These are phyloP conservation scores for Bubo scandiacus DNA, from an alignment of 2,113 vertebrate species.

Conservation along the genomic window DNA sequence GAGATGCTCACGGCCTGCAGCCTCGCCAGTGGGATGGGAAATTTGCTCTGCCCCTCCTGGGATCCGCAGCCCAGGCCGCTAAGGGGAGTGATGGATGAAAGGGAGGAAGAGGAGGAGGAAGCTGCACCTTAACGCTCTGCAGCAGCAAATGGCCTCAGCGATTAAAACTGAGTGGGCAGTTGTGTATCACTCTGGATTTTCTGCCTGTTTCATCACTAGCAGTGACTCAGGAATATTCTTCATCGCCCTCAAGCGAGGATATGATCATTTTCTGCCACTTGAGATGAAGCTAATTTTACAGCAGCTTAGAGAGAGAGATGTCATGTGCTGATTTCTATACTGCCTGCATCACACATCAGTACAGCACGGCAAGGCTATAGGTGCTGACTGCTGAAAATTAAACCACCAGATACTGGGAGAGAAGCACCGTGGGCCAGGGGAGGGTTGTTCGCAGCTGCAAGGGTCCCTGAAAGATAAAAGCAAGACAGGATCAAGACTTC, in stretches of 20 bases:
- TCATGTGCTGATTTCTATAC: conserved; percentile 45
- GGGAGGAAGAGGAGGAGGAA: conserved; percentile 50
- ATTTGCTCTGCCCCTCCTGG: neutral
- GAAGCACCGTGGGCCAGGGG: neutral
- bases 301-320: conserved; percentile 49
- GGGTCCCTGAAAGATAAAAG: neutral
- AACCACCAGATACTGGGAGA: neutral
- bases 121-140: conserved; percentile 15
- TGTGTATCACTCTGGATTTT: conserved; percentile 58
- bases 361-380: neutral
- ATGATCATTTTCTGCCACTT: conserved; percentile 66
- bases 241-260: conserved; percentile 61
- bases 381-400: neutral
- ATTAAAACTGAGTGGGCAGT: conserved; percentile 64
- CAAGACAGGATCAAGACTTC: neutral
- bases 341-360: neutral
- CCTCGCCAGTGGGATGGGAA: neutral
- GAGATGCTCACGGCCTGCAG: neutral
- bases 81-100: conserved; percentile 38
- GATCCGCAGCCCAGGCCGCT: neutral
- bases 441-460: neutral
- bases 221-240: conserved; percentile 66
- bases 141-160: conserved; percentile 55
- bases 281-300: conserved; percentile 68
- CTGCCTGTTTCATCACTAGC: conserved; percentile 59